Percentiles rank a stretch among this genome's conserved stretches.
These are phyloP conservation scores for Sceloporus tristichus DNA, from an alignment of 2,113 vertebrate genomes.

Conservation along the genomic window DNA sequence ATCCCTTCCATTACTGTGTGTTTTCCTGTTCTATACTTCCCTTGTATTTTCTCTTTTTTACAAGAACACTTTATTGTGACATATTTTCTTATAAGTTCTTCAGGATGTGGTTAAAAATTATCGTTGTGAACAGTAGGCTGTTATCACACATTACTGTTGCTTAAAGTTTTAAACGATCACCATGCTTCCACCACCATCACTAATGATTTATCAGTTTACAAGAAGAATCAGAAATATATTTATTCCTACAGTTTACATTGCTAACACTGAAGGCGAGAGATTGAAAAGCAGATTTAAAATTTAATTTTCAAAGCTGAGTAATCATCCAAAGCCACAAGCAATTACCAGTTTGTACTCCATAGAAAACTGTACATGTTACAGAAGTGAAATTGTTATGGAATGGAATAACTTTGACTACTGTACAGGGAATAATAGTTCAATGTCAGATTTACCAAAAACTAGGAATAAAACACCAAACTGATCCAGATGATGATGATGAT, in stretches of 20 bases:
- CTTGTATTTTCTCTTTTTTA: neutral
- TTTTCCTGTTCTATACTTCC: neutral
- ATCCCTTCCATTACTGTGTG: neutral
- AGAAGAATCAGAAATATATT: conserved; percentile 44
- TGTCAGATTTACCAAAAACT: neutral
- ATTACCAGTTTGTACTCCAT: neutral
- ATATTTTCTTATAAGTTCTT: neutral
- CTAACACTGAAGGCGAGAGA: conserved; percentile 35
- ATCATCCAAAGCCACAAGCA: conserved; percentile 32
- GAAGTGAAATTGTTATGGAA: neutral
- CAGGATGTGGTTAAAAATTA: conserved; percentile 19
- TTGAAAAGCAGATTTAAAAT: conserved; percentile 63
- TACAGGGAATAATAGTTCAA: neutral
- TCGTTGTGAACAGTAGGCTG: neutral
- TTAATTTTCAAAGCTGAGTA: conserved; percentile 51
- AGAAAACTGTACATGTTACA: neutral
- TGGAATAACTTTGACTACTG: neutral
- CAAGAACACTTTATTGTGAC: neutral
- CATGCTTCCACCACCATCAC: conserved; percentile 7
- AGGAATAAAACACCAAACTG: neutral
- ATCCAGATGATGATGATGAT: neutral
- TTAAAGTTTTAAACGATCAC: conserved; percentile 31
- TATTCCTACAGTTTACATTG: conserved; percentile 56
- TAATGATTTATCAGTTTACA: conserved; percentile 17
- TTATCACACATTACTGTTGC: conserved; percentile 23